Conservation (phyloP, 2,113 vertebrate species). For the Dunckerocampus dactyliophorus region DNA sequence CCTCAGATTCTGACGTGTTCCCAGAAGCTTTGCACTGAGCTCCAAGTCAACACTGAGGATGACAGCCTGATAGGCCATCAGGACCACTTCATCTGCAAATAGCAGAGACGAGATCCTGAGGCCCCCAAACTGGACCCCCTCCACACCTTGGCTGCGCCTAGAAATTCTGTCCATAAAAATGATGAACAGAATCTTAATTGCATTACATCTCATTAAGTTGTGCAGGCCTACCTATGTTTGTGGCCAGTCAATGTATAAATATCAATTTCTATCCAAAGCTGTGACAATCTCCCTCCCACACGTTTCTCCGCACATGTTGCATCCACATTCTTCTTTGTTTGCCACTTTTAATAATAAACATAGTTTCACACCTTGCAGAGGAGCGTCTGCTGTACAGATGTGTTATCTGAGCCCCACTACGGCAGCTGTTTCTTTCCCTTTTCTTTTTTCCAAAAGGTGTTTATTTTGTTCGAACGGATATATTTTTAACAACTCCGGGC, state of each 20-base stretch:
- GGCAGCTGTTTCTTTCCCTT: conserved; percentile 27
- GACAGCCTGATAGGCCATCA: too few species aligned
- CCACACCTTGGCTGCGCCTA: too few species aligned
- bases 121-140: too few species aligned
- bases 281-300: not conserved
- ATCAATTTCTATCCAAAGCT: not conserved
- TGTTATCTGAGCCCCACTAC: conserved; percentile 33
- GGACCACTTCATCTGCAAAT: too few species aligned
- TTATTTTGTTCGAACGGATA: conserved; percentile 55
- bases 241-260: not conserved
- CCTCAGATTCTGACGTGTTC: too few species aligned
- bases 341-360: conserved; percentile 70
- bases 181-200: too few species aligned
- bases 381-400: conserved; percentile 66
- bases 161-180: too few species aligned
- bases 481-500: conserved; percentile 60
- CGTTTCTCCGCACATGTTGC: conserved; percentile 51
- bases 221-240: not conserved
- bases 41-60: too few species aligned
- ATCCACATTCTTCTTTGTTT: conserved; percentile 55
- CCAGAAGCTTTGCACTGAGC: too few species aligned
- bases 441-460: conserved; percentile 51
- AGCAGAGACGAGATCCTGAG: too few species aligned
- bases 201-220: too few species aligned
- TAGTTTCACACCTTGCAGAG: conserved; percentile 53